Evolutionary conservation across 2,797 vertebrate species (phyloP).

Genomic region (Hyperoplus lanceolatus): DNA sequence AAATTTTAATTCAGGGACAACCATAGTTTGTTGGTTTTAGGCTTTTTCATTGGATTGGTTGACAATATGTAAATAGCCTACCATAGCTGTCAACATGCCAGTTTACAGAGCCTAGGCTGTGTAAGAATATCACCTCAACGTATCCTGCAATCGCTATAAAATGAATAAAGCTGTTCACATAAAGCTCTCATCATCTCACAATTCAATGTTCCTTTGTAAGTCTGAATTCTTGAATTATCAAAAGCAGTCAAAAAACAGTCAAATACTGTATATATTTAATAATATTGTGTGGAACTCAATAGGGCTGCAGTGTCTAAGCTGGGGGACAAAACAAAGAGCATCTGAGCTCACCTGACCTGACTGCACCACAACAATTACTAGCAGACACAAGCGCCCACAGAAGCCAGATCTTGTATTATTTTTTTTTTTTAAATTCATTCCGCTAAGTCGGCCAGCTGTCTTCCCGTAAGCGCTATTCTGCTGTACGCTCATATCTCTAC

Average conservation of each 20-base stretch:
- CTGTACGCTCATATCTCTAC: constrained; percentile 51
- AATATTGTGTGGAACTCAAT: neutral
- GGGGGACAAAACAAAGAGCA: neutral
- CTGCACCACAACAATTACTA: constrained; percentile 4
- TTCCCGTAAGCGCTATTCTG: constrained; percentile 51
- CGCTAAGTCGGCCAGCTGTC: constrained; percentile 66
- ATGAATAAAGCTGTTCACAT: neutral
- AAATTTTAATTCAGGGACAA: too few species aligned
- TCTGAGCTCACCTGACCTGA: constrained; percentile 38
- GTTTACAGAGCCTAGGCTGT: too few species aligned
- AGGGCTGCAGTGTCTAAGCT: neutral
- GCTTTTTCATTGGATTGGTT: neutral
- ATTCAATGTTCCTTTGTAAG: neutral
- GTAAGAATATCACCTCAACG: neutral
- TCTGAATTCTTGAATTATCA: neutral
- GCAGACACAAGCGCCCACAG: constrained; percentile 23
- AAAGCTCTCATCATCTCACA: neutral
- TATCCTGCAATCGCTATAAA: neutral
- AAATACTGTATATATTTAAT: neutral
- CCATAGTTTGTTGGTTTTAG: neutral
- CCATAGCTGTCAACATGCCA: too few species aligned
- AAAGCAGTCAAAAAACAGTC: constrained; percentile 1
- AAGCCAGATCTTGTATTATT: constrained; percentile 15
- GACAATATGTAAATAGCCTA: neutral
- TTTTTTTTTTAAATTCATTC: constrained; percentile 26